Base-by-base conservation (phyloP, 2,888 invertebrate species). In the Pherbina coryleti region DNA sequence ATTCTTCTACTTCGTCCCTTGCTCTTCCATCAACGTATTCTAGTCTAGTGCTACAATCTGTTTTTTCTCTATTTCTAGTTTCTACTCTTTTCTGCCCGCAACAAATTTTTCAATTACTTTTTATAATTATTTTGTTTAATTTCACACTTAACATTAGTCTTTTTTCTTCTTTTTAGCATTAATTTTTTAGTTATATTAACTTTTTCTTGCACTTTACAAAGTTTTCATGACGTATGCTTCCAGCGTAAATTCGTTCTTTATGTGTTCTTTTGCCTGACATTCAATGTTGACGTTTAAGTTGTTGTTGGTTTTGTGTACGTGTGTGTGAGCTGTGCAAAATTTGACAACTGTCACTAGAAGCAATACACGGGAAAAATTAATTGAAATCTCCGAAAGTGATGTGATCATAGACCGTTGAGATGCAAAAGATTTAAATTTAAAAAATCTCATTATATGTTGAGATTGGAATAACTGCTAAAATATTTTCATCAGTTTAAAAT, bases 181-280 rank as follows among this genome's bases (percentile, higher is more conserved):
- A 71, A 55, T 55, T 57, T 19, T 9, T 14, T 31, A 25, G 14
- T 34, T 71, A 55, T 57, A 34, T 34, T 55, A n/a, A 57, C 2
- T 71, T 57, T 73, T 79, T 73, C 44, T 4, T 51, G 37, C 62
- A 64, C 73, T 81, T 79, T 76, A 80, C 62, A 73, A 81, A 72
- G 76, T 80, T 81, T 80, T 80, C 76, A 79, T 81, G 82, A 81
- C 82, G 82, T 82, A 80, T 81, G 79, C 79, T 72, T 22, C 51
- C 69, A 69, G 25, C 44, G 51, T 69, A 51, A 19, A 14, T 51
- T 66, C 25, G 51, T 64, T 49, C 22, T 53, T 11, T 51, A 31
- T 44, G 49, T 25, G 22, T 51, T 34, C 67, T 11, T 75, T 78
- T 51, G 37, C 25, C 34, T 71, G 72, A 53, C 62, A 62, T 60